Conservation (phyloP, 92 coral and sea anemone genomes). For the Plumapathes pennacea region DNA sequence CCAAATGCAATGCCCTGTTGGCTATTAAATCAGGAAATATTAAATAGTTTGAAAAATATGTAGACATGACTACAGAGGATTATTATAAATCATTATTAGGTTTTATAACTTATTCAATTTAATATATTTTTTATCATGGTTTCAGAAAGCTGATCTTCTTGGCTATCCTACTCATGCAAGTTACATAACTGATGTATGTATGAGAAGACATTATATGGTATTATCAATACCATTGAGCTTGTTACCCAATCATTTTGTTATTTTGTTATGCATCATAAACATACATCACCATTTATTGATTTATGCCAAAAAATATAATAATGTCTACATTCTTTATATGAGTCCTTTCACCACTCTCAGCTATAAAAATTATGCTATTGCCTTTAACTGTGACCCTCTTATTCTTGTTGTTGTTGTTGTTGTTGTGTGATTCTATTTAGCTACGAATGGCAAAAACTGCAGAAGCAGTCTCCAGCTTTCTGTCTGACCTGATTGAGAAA, state of each 20-base stretch:
- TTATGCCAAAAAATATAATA: neutral
- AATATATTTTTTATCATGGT: neutral
- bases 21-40: too few species aligned
- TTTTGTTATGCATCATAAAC: neutral
- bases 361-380: too few species aligned
- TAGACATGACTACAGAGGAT: too few species aligned
- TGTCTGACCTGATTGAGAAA: slow-evolving; percentile 69
- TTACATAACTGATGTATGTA: slow-evolving; percentile 84
- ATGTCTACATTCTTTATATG: too few species aligned
- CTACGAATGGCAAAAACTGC: slow-evolving; percentile 92
- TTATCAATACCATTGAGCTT: too few species aligned
- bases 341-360: too few species aligned
- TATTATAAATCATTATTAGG: too few species aligned
- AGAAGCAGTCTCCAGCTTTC: slow-evolving; percentile 81
- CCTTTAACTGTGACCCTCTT: too few species aligned
- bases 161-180: slow-evolving; percentile 94
- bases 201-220: too few species aligned
- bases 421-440: slow-evolving; percentile 24
- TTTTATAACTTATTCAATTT: too few species aligned
- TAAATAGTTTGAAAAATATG: too few species aligned
- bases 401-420: neutral
- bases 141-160: slow-evolving; percentile 87
- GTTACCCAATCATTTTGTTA: neutral
- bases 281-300: neutral
- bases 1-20: too few species aligned